Evolutionary conservation across 2,113 vertebrate genomes (phyloP), one percentile per base, ranked within the genome.

Genomic region (Leucopternis melanops): DNA sequence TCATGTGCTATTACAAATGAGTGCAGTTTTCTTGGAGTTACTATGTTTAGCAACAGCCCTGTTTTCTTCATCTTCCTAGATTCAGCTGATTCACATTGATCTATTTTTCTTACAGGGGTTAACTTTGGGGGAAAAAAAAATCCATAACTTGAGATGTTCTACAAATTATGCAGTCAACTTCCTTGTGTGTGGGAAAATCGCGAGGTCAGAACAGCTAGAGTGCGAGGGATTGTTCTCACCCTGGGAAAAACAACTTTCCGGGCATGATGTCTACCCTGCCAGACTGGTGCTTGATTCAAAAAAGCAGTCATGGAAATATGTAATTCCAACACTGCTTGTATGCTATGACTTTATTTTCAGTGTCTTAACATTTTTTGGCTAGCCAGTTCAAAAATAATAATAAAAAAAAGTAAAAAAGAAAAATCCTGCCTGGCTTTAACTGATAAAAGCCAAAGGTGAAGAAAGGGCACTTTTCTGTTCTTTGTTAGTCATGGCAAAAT

Each of bases 231-330:
- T 81, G 86, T 93, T 96, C 90, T 93, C 84, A 93, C 81, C 45
- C 69, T 78, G 63, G 62, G 81, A 95, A 96, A 94, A 95, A 92
- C 62, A 91, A 66, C 77, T 86, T 86, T 87, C 81, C 74, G 50
- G 81, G 73, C 59, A 74, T 72, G 61, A 90, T 70, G 57, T 89
- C 73, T 94, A 52, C 65, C 50, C 72, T 85, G 77, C 55, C 87
- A 94, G 73, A 74, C 77, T 89, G 72, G 42, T 77, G 47, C 62
- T 82, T 32, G 65, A 50, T 67, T 94, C 62, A 90, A 57, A 95
- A 57, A 94, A 85, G 11, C 55, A 74, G 31, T 40, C 36, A 67
- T 50, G 32, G 67, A 90, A 89, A 86, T 19, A 54, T 10, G 27
- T 27, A 78, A 84, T 84, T 86, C 77, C 58, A 66, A 49, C 55